A percentile compares a stretch with the other conserved stretches of the same genome.
Evolutionary conservation across 2,113 vertebrate species (phyloP).

Genomic region (Pterocles burchelli): DNA sequence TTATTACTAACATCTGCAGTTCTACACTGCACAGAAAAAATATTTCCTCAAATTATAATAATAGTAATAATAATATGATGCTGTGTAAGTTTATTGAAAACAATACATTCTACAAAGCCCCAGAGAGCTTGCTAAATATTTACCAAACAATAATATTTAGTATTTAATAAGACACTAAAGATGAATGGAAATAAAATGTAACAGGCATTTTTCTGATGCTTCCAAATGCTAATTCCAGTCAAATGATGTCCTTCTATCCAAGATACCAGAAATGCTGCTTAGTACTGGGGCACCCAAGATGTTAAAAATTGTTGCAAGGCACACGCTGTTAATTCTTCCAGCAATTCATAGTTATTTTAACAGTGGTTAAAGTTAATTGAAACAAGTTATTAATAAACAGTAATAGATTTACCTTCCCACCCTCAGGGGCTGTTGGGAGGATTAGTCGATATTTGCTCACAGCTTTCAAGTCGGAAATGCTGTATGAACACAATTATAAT

Average conservation of each 20-base stretch:
- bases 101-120: constrained; percentile 32
- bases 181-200: constrained; percentile 45
- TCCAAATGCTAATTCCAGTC: background rate
- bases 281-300: background rate
- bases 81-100: constrained; percentile 45
- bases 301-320: background rate
- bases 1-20: background rate
- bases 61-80: background rate
- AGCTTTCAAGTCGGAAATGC: constrained; percentile 52
- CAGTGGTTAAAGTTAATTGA: constrained; percentile 43
- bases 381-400: constrained; percentile 63
- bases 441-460: constrained; percentile 59
- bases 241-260: background rate
- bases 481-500: constrained; percentile 44
- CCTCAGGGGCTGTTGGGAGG: constrained; percentile 15
- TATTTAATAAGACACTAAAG: constrained; percentile 50
- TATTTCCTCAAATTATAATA: constrained; percentile 16
- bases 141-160: constrained; percentile 60
- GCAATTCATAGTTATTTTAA: constrained; percentile 33
- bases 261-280: background rate
- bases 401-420: constrained; percentile 60
- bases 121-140: constrained; percentile 57
- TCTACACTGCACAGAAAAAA: constrained; percentile 12
- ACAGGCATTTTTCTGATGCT: background rate
- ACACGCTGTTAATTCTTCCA: background rate